phyloP scores from a whole-genome alignment of 2,797 vertebrate species.

The Cuniculus paca region DNA sequence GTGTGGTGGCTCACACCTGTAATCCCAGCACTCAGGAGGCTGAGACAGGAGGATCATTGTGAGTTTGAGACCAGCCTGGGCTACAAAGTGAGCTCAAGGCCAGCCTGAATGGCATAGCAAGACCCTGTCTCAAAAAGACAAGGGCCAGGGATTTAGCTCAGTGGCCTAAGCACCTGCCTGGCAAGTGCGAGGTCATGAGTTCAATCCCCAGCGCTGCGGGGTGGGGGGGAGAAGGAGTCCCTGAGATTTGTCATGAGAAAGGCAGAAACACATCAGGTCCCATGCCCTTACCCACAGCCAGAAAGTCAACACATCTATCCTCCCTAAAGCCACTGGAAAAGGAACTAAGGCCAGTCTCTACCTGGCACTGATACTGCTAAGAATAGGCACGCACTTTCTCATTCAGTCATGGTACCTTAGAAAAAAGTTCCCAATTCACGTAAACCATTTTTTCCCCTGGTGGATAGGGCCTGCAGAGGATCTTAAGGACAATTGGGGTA shows the following conservation, averaged over 20 bases:
- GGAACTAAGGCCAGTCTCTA: background rate
- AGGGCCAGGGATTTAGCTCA: no score
- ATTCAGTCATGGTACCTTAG: background rate
- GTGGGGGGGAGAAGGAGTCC: background rate
- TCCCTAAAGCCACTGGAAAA: background rate
- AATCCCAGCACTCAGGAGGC: no score
- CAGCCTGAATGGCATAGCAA: no score
- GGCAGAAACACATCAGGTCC: background rate
- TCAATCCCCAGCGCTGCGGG: no score
- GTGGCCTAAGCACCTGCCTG: no score
- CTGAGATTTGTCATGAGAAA: background rate
- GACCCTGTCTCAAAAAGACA: no score
- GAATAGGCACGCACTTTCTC: slow-evolving; percentile 21
- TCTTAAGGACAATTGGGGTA: background rate
- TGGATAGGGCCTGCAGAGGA: background rate
- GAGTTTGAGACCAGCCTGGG: no score
- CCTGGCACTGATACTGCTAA: background rate
- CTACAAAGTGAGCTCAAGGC: no score
- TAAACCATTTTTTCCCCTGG: background rate
- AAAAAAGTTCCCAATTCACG: slow-evolving; percentile 52
- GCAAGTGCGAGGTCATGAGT: no score
- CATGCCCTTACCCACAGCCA: background rate
- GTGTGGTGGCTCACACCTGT: no score
- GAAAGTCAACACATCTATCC: background rate
- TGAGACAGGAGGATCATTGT: no score